These are phyloP conservation scores for Phalera bucephala DNA, from an alignment of 2,888 invertebrate species.

Conservation along the genomic window DNA sequence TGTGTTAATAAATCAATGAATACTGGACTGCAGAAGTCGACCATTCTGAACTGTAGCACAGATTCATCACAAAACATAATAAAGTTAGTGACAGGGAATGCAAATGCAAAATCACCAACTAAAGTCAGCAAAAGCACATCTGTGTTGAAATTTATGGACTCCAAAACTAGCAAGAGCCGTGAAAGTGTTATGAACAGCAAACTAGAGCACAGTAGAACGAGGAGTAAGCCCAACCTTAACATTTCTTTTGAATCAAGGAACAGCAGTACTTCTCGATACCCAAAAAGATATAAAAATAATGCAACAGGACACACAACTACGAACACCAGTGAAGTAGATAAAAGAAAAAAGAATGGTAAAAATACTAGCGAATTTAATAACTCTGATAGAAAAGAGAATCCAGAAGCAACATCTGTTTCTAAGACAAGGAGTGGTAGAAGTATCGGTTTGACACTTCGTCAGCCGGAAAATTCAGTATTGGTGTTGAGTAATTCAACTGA, in stretches of 20 bases:
- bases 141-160: slow-evolving; percentile 57
- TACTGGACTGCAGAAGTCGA: slow-evolving; percentile 37
- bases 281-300: slow-evolving; percentile 51
- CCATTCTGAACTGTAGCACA: slow-evolving; percentile 56
- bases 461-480: slow-evolving; percentile 56
- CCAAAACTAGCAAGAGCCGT: slow-evolving; percentile 34
- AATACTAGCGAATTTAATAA: slow-evolving; percentile 44
- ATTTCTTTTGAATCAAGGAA: slow-evolving; percentile 56
- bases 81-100: slow-evolving; percentile 56
- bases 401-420: slow-evolving; percentile 44
- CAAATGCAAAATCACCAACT: slow-evolving; percentile 37
- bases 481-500: slow-evolving; percentile 59
- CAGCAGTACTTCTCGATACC: slow-evolving; percentile 60
- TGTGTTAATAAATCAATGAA: slow-evolving; percentile 63
- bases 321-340: slow-evolving; percentile 15
- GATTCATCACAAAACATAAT: slow-evolving; percentile 68
- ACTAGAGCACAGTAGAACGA: slow-evolving; percentile 11
- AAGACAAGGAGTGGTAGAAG: slow-evolving; percentile 63
- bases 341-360: slow-evolving; percentile 35
- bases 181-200: slow-evolving; percentile 12
- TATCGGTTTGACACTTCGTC: slow-evolving; percentile 43
- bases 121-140: slow-evolving; percentile 59
- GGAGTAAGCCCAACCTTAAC: slow-evolving; percentile 42
- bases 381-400: slow-evolving; percentile 58
- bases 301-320: slow-evolving; percentile 13